A percentile compares a stretch with the other conserved stretches of the same genome.
phyloP scores from a whole-genome alignment of 1,140 invertebrate genomes.

The Arion vulgaris region DNA sequence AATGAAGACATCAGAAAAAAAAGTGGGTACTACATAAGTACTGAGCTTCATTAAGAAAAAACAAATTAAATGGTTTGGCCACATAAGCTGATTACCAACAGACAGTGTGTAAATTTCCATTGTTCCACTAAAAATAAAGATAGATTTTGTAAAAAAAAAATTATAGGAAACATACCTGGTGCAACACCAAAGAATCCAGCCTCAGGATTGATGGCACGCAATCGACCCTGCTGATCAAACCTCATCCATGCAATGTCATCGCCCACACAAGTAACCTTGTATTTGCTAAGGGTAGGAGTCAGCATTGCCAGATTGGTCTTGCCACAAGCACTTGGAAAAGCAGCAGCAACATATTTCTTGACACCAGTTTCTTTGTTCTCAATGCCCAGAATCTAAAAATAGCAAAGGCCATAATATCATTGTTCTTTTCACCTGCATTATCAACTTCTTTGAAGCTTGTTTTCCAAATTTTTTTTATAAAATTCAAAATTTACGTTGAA shows the following conservation, averaged over 20 bases:
- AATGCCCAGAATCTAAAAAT: conserved; percentile 86
- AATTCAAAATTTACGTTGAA: no score
- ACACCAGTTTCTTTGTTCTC: conserved; percentile 88
- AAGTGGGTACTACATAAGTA: no score
- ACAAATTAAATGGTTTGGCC: no score
- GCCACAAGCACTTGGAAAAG: conserved; percentile 98
- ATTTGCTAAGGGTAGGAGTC: conserved; percentile 91
- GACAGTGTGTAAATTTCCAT: no score
- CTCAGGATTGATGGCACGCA: conserved; percentile 98
- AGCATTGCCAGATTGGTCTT: conserved; percentile 99
- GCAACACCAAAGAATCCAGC: conserved; percentile 99
- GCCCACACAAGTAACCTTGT: conserved; percentile 80
- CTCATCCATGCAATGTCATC: conserved; percentile 85
- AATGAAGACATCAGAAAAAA: no score
- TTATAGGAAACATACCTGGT: conserved; percentile 79
- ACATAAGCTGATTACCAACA: no score
- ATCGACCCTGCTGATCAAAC: conserved; percentile 90
- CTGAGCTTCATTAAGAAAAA: no score
- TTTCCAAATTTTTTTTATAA: no score
- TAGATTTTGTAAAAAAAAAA: neutral
- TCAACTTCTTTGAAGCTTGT: no score
- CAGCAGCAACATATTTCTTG: conserved; percentile 94
- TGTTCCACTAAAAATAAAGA: no score
- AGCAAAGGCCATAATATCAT: neutral
- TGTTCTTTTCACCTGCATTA: neutral